phyloP scores from a whole-genome alignment of 2,797 vertebrate species.

The Sebastes alutus region DNA sequence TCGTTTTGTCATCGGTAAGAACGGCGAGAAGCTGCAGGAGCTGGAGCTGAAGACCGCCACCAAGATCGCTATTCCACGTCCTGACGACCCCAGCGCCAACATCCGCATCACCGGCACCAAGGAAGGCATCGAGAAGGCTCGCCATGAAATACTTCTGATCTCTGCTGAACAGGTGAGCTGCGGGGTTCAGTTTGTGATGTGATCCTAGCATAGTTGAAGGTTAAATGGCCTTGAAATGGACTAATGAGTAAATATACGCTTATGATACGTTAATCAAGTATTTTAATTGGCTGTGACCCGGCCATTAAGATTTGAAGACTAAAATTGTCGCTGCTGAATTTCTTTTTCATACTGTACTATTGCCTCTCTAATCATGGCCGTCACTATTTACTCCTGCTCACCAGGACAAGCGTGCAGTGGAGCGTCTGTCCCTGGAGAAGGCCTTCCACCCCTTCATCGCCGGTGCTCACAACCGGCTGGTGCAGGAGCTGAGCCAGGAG shows the following conservation, averaged over 20 bases:
- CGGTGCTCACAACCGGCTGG: slow-evolving; percentile 81
- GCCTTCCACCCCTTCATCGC: slow-evolving; percentile 84
- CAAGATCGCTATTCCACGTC: slow-evolving; percentile 83
- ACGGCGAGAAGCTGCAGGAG: slow-evolving; percentile 86
- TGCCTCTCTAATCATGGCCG: not conserved
- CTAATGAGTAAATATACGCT: not conserved
- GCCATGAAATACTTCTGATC: slow-evolving; percentile 85
- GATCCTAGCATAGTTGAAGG: not conserved
- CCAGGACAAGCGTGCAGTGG: slow-evolving; percentile 85
- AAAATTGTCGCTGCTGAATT: no score
- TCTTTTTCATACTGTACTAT: accelerated
- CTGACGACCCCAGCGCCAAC: slow-evolving; percentile 81
- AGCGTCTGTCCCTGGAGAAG: slow-evolving; percentile 84
- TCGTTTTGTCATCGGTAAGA: slow-evolving; percentile 85
- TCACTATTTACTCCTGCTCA: not conserved
- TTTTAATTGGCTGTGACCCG: not conserved
- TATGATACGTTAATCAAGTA: not conserved
- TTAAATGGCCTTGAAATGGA: not conserved
- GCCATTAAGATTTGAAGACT: not conserved
- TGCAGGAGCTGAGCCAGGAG: slow-evolving; percentile 85
- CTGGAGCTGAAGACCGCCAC: slow-evolving; percentile 85
- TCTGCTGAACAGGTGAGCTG: slow-evolving; percentile 83
- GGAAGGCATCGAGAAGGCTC: slow-evolving; percentile 85
- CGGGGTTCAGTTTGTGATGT: not conserved
- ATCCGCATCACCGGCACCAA: slow-evolving; percentile 86